Evolutionary conservation across 2,113 vertebrate species (phyloP).

Genomic region (Oryzias melastigma): DNA sequence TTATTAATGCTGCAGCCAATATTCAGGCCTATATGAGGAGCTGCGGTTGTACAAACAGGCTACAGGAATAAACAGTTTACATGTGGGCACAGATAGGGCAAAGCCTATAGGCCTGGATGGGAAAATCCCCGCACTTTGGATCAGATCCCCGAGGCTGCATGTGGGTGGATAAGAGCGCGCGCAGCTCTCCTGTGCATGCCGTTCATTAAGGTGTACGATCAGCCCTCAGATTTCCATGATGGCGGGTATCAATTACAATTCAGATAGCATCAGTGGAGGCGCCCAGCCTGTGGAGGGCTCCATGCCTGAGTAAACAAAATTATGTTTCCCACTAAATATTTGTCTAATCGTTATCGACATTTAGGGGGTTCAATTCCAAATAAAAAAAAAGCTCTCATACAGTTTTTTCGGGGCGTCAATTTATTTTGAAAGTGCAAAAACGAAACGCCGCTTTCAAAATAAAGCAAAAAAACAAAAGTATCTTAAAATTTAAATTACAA

Average conservation of each 20-base stretch:
- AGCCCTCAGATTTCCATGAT: conserved; percentile 33
- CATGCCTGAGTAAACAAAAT: conserved; percentile 25
- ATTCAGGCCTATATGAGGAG: not conserved
- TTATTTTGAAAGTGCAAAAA: not conserved
- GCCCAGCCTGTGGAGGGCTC: conserved; percentile 50
- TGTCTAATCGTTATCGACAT: not conserved
- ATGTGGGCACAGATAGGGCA: not conserved
- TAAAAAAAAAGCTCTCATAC: not conserved
- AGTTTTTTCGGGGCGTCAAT: not conserved
- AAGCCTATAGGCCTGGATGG: conserved; percentile 7
- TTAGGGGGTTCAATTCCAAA: conserved; percentile 4
- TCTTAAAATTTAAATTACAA: no score
- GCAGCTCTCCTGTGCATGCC: conserved; percentile 28
- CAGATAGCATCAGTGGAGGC: conserved; percentile 71
- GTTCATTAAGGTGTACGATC: conserved; percentile 38
- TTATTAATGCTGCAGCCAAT: not conserved
- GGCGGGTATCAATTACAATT: conserved; percentile 39
- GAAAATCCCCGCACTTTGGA: conserved; percentile 12
- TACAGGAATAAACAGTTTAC: conserved; percentile 14
- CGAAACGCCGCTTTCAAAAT: not conserved
- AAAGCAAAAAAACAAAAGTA: not conserved
- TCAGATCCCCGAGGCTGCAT: conserved; percentile 1
- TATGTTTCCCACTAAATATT: conserved; percentile 11
- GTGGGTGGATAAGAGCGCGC: conserved; percentile 27
- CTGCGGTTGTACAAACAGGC: conserved; percentile 4